These are phyloP conservation scores for Lumbricus terrestris DNA, from an alignment of 2,888 invertebrate species.

Conservation along the genomic window DNA sequence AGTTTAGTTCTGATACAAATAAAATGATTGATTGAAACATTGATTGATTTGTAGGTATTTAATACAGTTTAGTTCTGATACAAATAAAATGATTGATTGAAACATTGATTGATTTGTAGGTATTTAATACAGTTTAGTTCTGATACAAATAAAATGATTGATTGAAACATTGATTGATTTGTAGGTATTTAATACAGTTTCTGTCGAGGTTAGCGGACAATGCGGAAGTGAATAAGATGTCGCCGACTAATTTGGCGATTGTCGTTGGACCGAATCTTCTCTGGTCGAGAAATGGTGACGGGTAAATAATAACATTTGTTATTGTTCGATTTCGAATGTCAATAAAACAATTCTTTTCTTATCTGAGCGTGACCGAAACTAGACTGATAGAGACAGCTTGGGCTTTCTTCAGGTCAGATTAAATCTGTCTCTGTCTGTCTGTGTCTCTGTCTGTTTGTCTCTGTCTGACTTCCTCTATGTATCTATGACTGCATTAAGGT, in stretches of 20 bases:
- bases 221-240: conserved; percentile 89
- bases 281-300: conserved; percentile 67
- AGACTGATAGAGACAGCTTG: too few relatives aligned
- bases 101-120: conserved; percentile 44
- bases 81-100: too few relatives aligned
- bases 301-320: conserved; percentile 27
- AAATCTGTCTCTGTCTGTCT: too few relatives aligned
- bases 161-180: conserved; percentile 22
- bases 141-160: too few relatives aligned
- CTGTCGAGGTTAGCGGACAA: conserved; percentile 79
- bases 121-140: conserved; percentile 88
- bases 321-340: background rate
- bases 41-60: conserved; percentile 65
- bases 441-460: too few relatives aligned
- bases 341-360: too few relatives aligned
- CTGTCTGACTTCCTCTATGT: too few relatives aligned
- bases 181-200: conserved; percentile 79
- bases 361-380: too few relatives aligned
- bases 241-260: conserved; percentile 91
- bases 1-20: too few relatives aligned
- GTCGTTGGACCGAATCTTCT: conserved; percentile 93
- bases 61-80: conserved; percentile 90
- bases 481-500: too few relatives aligned
- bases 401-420: too few relatives aligned
- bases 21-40: too few relatives aligned